These are phyloP conservation scores for Drosophila cyrtoloma DNA, from an alignment of 2,888 invertebrate species.

Conservation along the genomic window DNA sequence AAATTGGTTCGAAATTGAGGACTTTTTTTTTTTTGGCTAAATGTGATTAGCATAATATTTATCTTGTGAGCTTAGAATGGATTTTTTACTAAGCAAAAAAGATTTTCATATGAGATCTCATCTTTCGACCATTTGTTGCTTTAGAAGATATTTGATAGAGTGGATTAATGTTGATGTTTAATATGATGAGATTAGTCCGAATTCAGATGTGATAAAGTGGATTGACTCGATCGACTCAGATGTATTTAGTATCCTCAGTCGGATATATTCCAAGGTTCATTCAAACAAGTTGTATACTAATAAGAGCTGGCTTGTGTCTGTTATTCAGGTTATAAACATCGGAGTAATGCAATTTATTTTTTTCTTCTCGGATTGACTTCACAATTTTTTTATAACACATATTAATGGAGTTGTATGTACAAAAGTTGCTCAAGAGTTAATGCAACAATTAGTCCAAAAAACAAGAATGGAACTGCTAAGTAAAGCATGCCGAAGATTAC, in stretches of 20 bases:
- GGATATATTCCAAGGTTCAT: background rate
- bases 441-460: slow-evolving; percentile 25
- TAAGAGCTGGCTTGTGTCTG: background rate
- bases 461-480: background rate
- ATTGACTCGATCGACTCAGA: background rate
- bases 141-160: too few species aligned
- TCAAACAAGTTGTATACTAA: background rate
- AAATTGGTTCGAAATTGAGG: background rate
- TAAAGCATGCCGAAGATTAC: background rate
- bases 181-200: background rate
- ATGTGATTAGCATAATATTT: background rate
- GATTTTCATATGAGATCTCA: background rate
- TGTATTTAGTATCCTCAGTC: background rate
- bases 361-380: background rate
- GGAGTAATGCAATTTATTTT: background rate
- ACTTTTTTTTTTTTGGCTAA: background rate
- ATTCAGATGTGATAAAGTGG: background rate
- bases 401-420: background rate
- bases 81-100: background rate
- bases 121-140: background rate
- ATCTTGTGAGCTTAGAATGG: too few species aligned
- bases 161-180: background rate
- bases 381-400: background rate
- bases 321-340: background rate
- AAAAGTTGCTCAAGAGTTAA: slow-evolving; percentile 10